Base-by-base conservation (phyloP, 2,797 vertebrate genomes). In the Echiichthys vipera region DNA sequence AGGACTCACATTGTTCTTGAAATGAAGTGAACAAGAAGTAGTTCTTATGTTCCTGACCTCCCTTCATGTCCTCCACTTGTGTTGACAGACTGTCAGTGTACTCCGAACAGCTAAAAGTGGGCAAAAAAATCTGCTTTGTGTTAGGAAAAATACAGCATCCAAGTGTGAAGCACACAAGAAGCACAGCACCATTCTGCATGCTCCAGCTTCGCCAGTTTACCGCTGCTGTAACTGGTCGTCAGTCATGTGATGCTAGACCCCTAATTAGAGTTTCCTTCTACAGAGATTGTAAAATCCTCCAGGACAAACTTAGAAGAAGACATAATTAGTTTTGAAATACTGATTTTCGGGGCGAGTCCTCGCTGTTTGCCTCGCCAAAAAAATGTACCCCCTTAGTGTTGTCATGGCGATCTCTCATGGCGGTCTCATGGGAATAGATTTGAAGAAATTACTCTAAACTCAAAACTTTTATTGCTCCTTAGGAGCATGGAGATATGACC, bases 21-120 rank as follows among this genome's bases (percentile, higher is more conserved):
- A 75, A 75, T 71, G 13, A 39, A 58, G 62, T 34, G 47, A 36
- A 43, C 1, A 71, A 43, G 22, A 40, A 65, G 63, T 20, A 17
- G 20, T 47, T 64, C 20, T 34, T 10, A 3, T 37, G 39, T 10
- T 39, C 47, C 34, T 65, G 49, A 76, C 4, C 45, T 12, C 0
- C 32, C 37, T 5, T 32, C 22, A 45, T 59, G 32, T 50, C 37
- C 2, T 62, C 14, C 25, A 32, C 27, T 39, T 40, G 32, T 18
- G 22, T 17, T 47, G n/a, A 29, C 42, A 12, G 15, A 5, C 36
- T n/a, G 39, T 30, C 29, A 32, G 22, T 32, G 25, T 30, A 3
- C 32, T 14, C 22, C 2, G 58, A 7, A n/a, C 5, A 18, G 27
- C n/a, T 22, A 17, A 49, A 15, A 55, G 13, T 14, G 17, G 11